Evolutionary conservation across 2,888 invertebrate species (phyloP).

Genomic region (Agonopterix subpropinquella): DNA sequence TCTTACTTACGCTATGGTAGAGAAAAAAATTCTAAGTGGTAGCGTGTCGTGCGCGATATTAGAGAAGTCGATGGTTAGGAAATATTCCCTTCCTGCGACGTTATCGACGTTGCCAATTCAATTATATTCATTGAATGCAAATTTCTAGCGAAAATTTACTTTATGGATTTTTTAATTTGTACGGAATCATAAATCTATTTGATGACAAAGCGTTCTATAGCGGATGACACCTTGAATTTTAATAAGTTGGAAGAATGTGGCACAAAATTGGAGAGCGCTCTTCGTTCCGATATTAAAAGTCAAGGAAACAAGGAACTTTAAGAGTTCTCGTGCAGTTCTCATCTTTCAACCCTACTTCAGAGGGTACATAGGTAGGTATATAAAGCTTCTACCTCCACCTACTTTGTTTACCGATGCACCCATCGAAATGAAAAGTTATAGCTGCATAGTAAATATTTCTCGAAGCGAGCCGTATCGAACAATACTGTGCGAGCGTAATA

Average conservation of each 20-base stretch:
- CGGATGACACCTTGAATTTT: constrained; percentile 5
- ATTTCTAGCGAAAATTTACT: constrained; percentile 26
- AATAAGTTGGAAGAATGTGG: not conserved
- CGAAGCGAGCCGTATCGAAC: constrained; percentile 29
- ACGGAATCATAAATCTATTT: constrained; percentile 5
- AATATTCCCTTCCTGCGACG: constrained; percentile 10
- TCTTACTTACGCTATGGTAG: too few relatives aligned
- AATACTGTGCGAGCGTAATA: constrained; percentile 32
- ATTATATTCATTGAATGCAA: constrained; percentile 35
- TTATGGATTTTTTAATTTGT: constrained; percentile 7
- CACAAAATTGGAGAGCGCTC: not conserved
- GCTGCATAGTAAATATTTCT: constrained; percentile 23
- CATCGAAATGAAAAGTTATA: constrained; percentile 39
- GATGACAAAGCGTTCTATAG: constrained; percentile 3
- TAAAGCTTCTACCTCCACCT: constrained; percentile 10
- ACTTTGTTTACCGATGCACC: constrained; percentile 27
- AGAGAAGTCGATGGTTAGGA: too few relatives aligned
- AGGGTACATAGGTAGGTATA: too few relatives aligned
- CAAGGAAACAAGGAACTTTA: not conserved
- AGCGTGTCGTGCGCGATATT: too few relatives aligned
- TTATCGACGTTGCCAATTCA: constrained; percentile 23
- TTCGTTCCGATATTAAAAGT: not conserved
- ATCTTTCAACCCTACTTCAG: too few relatives aligned
- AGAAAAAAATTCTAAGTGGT: too few relatives aligned
- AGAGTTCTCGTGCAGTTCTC: constrained; percentile 1